These are phyloP conservation scores for Drosophila elegans DNA, from an alignment of 1,140 invertebrate genomes.

Conservation along the genomic window DNA sequence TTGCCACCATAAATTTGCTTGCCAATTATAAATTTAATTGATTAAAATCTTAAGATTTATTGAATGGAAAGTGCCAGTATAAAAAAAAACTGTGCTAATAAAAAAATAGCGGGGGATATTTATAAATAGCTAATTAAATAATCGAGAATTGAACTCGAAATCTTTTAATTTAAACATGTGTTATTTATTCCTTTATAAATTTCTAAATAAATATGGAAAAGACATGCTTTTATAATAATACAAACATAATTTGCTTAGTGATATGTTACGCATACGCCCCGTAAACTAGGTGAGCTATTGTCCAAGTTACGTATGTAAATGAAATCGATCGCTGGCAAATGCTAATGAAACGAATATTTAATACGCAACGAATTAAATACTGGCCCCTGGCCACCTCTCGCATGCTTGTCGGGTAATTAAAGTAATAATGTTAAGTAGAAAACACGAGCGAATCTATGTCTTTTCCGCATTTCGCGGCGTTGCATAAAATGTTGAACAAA, in stretches of 20 bases:
- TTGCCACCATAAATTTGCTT: background rate
- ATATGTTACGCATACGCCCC: slow-evolving; percentile 31
- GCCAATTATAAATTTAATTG: slow-evolving; percentile 6
- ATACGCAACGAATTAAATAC: slow-evolving; percentile 36
- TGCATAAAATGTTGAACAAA: slow-evolving; percentile 61
- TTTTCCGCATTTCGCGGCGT: slow-evolving; percentile 60
- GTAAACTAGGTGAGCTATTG: slow-evolving; percentile 47
- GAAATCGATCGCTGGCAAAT: slow-evolving; percentile 25
- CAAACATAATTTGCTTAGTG: background rate
- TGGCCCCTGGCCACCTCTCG: slow-evolving; percentile 20
- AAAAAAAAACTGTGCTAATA: background rate
- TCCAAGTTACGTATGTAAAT: slow-evolving; percentile 54
- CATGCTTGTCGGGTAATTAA: slow-evolving; percentile 31
- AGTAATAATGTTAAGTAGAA: slow-evolving; percentile 43
- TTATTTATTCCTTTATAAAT: no score
- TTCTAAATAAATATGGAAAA: no score
- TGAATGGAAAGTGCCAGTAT: slow-evolving; percentile 12
- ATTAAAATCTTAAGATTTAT: slow-evolving; percentile 6
- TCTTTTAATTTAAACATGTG: no score
- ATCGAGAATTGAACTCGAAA: background rate
- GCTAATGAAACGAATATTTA: slow-evolving; percentile 32
- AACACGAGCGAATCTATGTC: slow-evolving; percentile 56
- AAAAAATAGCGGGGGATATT: background rate
- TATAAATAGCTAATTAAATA: background rate
- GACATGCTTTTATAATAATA: background rate